Base-by-base conservation (phyloP, 1,140 invertebrate genomes). In the Latrodectus geometricus region DNA sequence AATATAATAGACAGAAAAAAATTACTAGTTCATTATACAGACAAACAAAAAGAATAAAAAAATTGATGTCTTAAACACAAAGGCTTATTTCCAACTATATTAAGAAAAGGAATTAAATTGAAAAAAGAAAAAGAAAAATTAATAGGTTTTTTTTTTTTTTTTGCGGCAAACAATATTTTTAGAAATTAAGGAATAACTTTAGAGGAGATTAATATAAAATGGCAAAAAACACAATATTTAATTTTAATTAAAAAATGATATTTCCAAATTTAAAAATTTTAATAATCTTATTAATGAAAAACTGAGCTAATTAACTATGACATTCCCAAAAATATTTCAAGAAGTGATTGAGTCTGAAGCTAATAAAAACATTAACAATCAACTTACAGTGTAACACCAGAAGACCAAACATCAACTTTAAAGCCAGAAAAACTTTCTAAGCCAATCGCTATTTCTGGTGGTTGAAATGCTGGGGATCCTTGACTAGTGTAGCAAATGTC, bases 381-480 rank as follows among this genome's bases (percentile, higher is more conserved):
- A 21, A 52, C 94, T 95, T 93, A 99, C 96, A 99, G 92, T 87
- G 97, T 99, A 74, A 99, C 97, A 73, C 98, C 98, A 90, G 95
- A 95, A 90, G 97, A 98, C 98, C 98, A 99, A 89, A 99, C 96
- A 92, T 99, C 98, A 35, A 99, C 95, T 94, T 99, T 99, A 90
- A 96, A 98, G 52, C 97, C 97, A 68, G 96, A 94, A 92, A 98
- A 99, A 86, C 93, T 94, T 89, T 97, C 96, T 88, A 95, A 94
- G 77, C 98, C 98, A 92, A 98, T 98, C 21, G 98, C 97, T 90
- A 99, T 98, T 93, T 99, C 99, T 15, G 99, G 99, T 49, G 98
- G 97, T 92, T 99, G 98, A 93, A 99, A 99, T 54, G 97, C 97
- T 35, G 98, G 98, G 0, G 98, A 99, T 15, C 97, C 95, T 91